These are phyloP conservation scores for Sesia bembeciformis DNA, from an alignment of 2,888 invertebrate species.

Conservation along the genomic window DNA sequence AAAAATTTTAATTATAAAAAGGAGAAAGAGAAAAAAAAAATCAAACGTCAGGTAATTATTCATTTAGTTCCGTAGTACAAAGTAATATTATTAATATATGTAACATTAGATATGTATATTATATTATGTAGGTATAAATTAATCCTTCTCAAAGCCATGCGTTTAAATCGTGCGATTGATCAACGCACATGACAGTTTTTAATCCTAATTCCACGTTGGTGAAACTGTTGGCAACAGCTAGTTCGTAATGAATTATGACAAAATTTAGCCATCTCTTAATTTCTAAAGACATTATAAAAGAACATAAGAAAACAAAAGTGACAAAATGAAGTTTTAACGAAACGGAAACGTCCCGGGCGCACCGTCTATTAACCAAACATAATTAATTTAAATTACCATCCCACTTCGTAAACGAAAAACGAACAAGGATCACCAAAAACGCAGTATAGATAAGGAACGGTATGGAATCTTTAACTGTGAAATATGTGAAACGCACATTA, in stretches of 20 bases:
- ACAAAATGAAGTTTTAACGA: slow-evolving; percentile 12
- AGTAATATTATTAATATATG: too few relatives aligned
- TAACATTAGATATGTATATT: too few relatives aligned
- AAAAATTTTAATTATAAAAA: too few relatives aligned
- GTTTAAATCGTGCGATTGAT: too few relatives aligned
- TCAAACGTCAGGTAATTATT: too few relatives aligned
- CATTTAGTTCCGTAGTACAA: too few relatives aligned
- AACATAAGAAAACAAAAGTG: slow-evolving; percentile 10
- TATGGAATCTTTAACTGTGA: background rate
- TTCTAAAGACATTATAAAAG: background rate
- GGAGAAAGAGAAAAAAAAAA: too few relatives aligned
- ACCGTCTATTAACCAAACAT: slow-evolving; percentile 53
- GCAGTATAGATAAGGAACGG: background rate
- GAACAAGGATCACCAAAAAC: slow-evolving; percentile 4
- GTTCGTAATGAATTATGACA: background rate
- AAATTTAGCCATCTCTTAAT: too few relatives aligned
- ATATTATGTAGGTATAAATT: too few relatives aligned
- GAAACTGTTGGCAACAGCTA: background rate
- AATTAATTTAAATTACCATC: slow-evolving; percentile 63
- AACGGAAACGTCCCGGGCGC: slow-evolving; percentile 12
- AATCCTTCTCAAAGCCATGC: too few relatives aligned
- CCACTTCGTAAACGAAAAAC: slow-evolving; percentile 17
- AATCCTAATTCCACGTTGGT: background rate
- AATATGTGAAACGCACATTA: too few relatives aligned
- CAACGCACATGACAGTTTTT: too few relatives aligned